phyloP scores from a whole-genome alignment of 2,797 vertebrate genomes.

The Lithobates pipiens region DNA sequence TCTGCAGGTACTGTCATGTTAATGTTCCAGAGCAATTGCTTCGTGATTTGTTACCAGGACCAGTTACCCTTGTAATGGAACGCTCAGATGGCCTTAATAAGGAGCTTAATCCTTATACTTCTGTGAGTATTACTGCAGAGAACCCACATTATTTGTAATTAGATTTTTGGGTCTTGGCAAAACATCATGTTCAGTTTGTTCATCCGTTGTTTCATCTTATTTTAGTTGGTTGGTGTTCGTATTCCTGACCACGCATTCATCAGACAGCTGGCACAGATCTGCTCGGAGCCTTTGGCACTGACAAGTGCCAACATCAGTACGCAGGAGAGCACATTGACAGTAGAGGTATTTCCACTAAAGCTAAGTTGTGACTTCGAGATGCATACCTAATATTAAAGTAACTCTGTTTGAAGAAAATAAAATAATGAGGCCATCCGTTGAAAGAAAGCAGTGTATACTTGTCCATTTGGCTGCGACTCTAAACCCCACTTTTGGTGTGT shows the following conservation, averaged over 20 bases:
- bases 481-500: no score
- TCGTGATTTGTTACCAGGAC: conserved; percentile 88
- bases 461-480: no score
- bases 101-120: conserved; percentile 92
- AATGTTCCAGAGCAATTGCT: conserved; percentile 82
- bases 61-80: conserved; percentile 92
- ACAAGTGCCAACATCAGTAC: conserved; percentile 94
- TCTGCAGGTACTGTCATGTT: conserved; percentile 85
- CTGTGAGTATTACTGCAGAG: conserved; percentile 73
- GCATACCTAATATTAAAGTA: no score
- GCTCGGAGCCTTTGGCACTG: conserved; percentile 86
- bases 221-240: conserved; percentile 91
- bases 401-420: no score
- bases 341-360: conserved; percentile 76
- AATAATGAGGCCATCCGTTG: no score
- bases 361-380: neutral
- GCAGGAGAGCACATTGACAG: conserved; percentile 84
- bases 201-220: neutral
- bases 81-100: conserved; percentile 84
- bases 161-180: neutral
- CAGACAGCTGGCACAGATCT: conserved; percentile 84
- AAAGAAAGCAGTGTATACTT: no score
- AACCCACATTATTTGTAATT: neutral
- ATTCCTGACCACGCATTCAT: conserved; percentile 89
- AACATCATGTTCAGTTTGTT: neutral